Evolutionary conservation across 2,113 vertebrate species (phyloP), one percentile per base, ranked within the genome.

Genomic region (Semicossyphus pulcher): DNA sequence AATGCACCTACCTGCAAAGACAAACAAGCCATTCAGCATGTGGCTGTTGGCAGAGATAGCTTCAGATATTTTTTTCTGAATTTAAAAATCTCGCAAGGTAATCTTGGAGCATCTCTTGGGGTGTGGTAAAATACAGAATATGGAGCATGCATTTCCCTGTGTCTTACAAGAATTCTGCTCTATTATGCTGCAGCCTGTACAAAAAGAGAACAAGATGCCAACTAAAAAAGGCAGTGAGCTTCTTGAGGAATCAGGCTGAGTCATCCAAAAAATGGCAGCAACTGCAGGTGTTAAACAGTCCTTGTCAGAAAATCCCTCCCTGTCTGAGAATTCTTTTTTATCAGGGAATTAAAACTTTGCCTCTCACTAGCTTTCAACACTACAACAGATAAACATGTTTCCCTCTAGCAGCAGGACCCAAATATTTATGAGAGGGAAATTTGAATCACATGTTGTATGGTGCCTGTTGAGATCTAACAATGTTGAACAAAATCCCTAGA

Each of bases 1-100:
- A 74, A 89, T 57, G 72, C 81, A 90, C 80, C 88, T 82, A 84
- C 82, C 78, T 82, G 79, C 76, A 81, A 89, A 90, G 62, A 72
- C 76, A 86, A 86, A 80, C 66, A 52, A 66, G 73, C 61, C 37
- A 57, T 64, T 81, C 48, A 58, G 28, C 10, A 58, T 44, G 57
- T 54, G 66, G 47, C 68, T 60, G 68, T 76, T 80, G 63, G 61
- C 52, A 21, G 44, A 53, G 59, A 49, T 47, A 39, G 69, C 49
- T 47, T 18, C 5, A 45, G 69, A 69, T 64, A 16, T n/a, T 57
- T 72, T 80, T 32, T 47, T 39, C 25, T 15, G 49, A 59, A 44
- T 52, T 37, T 48, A 67, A 16, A 5, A 18, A n/a, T 56, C 72
- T 67, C 36, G 11, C n/a, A 1, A 48, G 34, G 23, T 47, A 39